Conservation (phyloP, 2,888 invertebrate species). For the Drosophila lutescens region DNA sequence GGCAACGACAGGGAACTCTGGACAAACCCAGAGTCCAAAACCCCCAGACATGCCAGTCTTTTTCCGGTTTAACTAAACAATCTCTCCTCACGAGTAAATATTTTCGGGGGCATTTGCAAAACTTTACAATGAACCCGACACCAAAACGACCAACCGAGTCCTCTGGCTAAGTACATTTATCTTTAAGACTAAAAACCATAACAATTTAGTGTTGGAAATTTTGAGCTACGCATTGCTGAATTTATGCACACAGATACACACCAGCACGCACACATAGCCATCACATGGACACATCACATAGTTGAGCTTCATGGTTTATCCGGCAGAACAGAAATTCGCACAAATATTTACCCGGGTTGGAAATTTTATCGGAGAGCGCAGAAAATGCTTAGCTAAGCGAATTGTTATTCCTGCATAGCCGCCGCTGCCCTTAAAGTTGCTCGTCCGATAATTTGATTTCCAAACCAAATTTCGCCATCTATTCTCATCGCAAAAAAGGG, state of each 20-base stretch:
- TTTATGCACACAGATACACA: slow-evolving; percentile 34
- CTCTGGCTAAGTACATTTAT: slow-evolving; percentile 47
- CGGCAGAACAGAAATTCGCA: slow-evolving; percentile 72
- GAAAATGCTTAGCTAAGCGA: slow-evolving; percentile 43
- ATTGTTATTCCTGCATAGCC: slow-evolving; percentile 1
- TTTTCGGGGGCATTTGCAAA: slow-evolving; percentile 74
- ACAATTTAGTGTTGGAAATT: slow-evolving; percentile 71
- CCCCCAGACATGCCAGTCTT: slow-evolving; percentile 63
- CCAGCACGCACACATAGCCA: slow-evolving; percentile 19
- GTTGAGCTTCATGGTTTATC: slow-evolving; percentile 51
- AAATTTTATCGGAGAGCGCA: slow-evolving; percentile 37
- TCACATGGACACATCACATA: slow-evolving; percentile 26
- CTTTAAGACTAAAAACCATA: slow-evolving; percentile 59
- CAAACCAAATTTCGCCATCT: slow-evolving; percentile 7
- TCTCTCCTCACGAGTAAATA: slow-evolving; percentile 73
- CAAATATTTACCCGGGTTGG: slow-evolving; percentile 67
- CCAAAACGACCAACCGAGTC: slow-evolving; percentile 18
- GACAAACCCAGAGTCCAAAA: not conserved
- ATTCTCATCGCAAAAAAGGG: not conserved
- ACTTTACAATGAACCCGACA: slow-evolving; percentile 7
- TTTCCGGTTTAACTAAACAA: slow-evolving; percentile 81
- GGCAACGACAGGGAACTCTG: slow-evolving; percentile 23
- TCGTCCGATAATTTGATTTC: slow-evolving; percentile 20
- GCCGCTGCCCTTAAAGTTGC: slow-evolving; percentile 20
- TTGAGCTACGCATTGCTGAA: slow-evolving; percentile 74